A percentile compares a stretch with the other conserved stretches of the same genome.
Conservation (phyloP, 2,113 vertebrate species). For the Aramus guarauna region DNA sequence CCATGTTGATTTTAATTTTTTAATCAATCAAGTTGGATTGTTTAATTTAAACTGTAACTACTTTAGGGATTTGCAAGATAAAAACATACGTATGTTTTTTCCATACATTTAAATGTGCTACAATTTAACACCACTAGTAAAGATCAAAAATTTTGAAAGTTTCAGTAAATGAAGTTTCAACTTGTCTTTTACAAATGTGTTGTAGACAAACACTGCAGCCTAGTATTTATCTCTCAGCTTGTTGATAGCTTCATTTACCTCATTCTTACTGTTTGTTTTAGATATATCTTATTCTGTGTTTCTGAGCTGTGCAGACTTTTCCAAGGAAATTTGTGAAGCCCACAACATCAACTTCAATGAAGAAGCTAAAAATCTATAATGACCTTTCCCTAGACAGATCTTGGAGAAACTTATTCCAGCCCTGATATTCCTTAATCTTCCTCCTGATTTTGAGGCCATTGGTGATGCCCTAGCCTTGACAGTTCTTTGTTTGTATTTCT, state of each 20-base stretch:
- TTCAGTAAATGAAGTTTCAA: neutral
- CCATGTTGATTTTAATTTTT: constrained; percentile 31
- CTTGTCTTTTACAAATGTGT: neutral
- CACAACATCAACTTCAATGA: neutral
- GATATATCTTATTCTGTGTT: neutral
- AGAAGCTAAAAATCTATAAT: neutral
- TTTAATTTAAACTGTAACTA: constrained; percentile 24
- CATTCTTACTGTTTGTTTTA: neutral
- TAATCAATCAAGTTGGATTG: constrained; percentile 12
- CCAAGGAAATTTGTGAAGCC: neutral
- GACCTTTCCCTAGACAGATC: neutral
- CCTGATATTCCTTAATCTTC: neutral
- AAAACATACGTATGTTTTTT: neutral
- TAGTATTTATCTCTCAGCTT: neutral
- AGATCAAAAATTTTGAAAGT: neutral
- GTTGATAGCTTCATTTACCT: neutral
- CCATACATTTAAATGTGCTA: neutral
- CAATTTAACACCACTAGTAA: neutral
- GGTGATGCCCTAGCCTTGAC: neutral
- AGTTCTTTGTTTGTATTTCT: neutral
- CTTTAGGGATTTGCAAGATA: neutral
- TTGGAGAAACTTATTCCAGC: neutral
- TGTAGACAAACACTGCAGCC: neutral
- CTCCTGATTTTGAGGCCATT: neutral
- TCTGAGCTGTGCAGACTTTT: neutral